Evolutionary conservation across 2,888 invertebrate species (phyloP), one percentile per base, ranked within the genome.

Genomic region (Drosophila trichaetosa): DNA sequence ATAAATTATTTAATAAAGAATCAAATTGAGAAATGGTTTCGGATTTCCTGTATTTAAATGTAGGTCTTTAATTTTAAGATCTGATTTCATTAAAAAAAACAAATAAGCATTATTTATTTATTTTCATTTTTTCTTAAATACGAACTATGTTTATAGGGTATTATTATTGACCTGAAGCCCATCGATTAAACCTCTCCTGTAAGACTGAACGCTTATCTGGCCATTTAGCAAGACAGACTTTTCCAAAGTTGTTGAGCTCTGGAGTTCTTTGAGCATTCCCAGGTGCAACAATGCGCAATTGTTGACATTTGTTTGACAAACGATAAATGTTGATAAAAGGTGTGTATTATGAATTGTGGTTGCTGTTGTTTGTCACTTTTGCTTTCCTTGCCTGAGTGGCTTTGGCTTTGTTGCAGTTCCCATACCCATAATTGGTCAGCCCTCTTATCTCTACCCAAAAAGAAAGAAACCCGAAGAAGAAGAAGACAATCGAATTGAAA

Each of bases 211-310:
- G 83, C 83, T 81, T 78, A 78, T 81, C 81, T 74, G 73, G 48
- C 51, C 66, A 75, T 83, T 86, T 73, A 80, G 83, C 79, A 73
- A 85, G 75, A 65, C 75, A 70, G 40, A 61, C 51, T 62, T 67
- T 54, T 73, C 56, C 52, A 56, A 56, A 73, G 54, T 63, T 76
- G 62, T 56, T 21, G 21, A 62, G 64, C n/a, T 65, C 21, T 31
- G 38, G 58, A 66, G 52, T 49, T 60, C 56, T 34, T 27, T 65
- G 40, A 52, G 42, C 40, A 46, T 81, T 86, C 61, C 79, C 83
- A 83, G 87, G 81, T 84, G 89, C 87, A 84, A 89, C 77, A 84
- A 84, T 89, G 89, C 79, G 82, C 84, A 89, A 84, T 84, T 89
- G 84, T 89, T 89, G 84, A 84, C 84, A 87, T 81, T 84, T 89